Evolutionary conservation across 2,113 vertebrate genomes (phyloP).

Genomic region (Speoplatyrhinus poulsoni): DNA sequence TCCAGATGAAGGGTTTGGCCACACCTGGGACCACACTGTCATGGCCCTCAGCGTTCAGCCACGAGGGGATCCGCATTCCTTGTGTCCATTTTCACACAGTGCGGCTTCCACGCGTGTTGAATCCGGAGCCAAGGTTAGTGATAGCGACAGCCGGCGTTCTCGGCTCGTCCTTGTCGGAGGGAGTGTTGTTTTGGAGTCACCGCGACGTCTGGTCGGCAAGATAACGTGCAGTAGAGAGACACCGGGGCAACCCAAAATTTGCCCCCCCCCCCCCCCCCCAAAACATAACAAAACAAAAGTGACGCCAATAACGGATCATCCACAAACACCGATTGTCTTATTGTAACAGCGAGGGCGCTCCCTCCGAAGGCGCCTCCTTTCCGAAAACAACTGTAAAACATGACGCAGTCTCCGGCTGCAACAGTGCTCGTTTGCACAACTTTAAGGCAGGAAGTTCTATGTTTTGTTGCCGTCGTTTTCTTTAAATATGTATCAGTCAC

Average conservation of each 20-base stretch:
- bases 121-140: slow-evolving; percentile 22
- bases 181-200: slow-evolving; percentile 25
- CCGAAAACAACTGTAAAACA: slow-evolving; percentile 48
- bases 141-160: slow-evolving; percentile 24
- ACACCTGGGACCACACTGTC: slow-evolving; percentile 21
- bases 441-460: slow-evolving; percentile 63
- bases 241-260: slow-evolving; percentile 3
- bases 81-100: slow-evolving; percentile 29
- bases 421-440: slow-evolving; percentile 46
- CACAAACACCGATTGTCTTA: slow-evolving; percentile 15
- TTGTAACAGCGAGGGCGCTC: slow-evolving; percentile 32
- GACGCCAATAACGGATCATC: slow-evolving; percentile 16
- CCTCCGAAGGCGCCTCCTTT: not conserved
- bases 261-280: not conserved
- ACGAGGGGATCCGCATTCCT: not conserved
- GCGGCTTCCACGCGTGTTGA: slow-evolving; percentile 28
- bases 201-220: slow-evolving; percentile 1
- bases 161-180: slow-evolving; percentile 38
- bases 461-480: not conserved
- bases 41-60: slow-evolving; percentile 1
- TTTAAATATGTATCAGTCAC: slow-evolving; percentile 57
- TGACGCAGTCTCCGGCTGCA: slow-evolving; percentile 45
- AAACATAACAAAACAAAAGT: not conserved
- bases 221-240: not conserved
- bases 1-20: slow-evolving; percentile 47